Evolutionary conservation across 1,140 invertebrate genomes (phyloP).

Genomic region (Scaptomyza montana): DNA sequence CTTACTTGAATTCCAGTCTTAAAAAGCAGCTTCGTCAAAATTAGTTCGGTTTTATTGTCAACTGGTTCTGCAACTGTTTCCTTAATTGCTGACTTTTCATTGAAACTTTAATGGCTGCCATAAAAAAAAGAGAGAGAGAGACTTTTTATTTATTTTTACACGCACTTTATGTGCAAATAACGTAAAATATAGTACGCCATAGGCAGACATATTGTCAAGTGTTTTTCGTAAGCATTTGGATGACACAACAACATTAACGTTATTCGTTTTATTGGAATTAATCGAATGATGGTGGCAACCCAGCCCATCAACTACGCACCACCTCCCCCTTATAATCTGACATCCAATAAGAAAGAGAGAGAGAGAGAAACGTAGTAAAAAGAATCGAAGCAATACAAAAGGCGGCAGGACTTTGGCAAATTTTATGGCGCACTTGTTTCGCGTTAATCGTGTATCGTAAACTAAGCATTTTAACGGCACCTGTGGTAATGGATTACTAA

Average conservation of each 20-base stretch:
- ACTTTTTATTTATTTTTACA: conserved; percentile 15
- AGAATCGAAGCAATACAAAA: conserved; percentile 45
- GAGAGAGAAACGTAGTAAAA: background rate
- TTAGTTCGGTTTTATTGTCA: background rate
- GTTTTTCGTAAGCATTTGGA: conserved; percentile 3
- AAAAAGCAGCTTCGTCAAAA: no score
- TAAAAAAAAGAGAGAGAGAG: conserved; percentile 5
- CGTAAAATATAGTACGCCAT: background rate
- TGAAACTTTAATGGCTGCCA: conserved; percentile 36
- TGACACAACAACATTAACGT: conserved; percentile 9
- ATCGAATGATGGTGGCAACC: conserved; percentile 54
- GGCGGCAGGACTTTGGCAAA: conserved; percentile 44
- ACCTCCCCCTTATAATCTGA: background rate
- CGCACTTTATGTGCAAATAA: conserved; percentile 9
- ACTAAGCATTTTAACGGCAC: conserved; percentile 81
- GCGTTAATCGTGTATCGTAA: conserved; percentile 81
- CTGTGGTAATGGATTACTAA: conserved; percentile 80
- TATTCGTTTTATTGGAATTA: conserved; percentile 77
- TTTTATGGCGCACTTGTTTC: conserved; percentile 81
- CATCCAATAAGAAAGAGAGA: conserved; percentile 3
- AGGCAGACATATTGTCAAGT: conserved; percentile 17
- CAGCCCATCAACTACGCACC: background rate
- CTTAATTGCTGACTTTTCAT: conserved; percentile 31
- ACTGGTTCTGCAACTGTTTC: background rate
- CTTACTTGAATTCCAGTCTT: no score